Evolutionary conservation across 2,113 vertebrate genomes (phyloP).

Genomic region (Cygnus atratus): DNA sequence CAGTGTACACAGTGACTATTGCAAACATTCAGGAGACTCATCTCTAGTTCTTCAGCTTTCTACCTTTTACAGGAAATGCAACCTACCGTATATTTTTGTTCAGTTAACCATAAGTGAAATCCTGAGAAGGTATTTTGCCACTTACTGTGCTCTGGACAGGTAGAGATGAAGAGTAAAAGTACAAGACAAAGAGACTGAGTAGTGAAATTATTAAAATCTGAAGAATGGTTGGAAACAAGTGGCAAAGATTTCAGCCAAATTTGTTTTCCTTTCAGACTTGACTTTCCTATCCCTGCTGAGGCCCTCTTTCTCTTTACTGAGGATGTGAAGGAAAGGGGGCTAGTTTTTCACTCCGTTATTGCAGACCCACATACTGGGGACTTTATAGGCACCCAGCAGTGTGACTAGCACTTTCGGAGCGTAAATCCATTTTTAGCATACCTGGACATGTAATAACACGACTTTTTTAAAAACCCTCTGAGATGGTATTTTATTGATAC

Average conservation of each 20-base stretch:
- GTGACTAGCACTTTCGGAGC: not conserved
- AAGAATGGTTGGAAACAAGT: not conserved
- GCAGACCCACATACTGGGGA: not conserved
- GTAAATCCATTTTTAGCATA: slow-evolving; percentile 51
- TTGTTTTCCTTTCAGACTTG: not conserved
- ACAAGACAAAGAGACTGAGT: not conserved
- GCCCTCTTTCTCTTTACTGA: not conserved
- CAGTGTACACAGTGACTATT: not conserved
- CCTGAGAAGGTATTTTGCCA: not conserved
- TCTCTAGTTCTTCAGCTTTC: not conserved
- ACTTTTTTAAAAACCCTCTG: not conserved
- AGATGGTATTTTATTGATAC: not conserved
- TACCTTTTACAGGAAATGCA: not conserved
- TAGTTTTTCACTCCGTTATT: not conserved
- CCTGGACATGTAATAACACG: slow-evolving; percentile 40
- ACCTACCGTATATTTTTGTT: not conserved
- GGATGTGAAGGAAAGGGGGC: not conserved
- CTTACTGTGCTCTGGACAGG: not conserved
- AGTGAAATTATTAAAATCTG: not conserved
- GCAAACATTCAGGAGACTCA: not conserved
- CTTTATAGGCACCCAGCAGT: slow-evolving; percentile 32
- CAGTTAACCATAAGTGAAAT: not conserved
- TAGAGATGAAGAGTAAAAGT: not conserved
- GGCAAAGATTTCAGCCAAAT: not conserved
- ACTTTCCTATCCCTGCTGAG: not conserved